These are phyloP conservation scores for Tanaodytes sp. DNA, from an alignment of 2,888 invertebrate genomes.

Conservation along the genomic window DNA sequence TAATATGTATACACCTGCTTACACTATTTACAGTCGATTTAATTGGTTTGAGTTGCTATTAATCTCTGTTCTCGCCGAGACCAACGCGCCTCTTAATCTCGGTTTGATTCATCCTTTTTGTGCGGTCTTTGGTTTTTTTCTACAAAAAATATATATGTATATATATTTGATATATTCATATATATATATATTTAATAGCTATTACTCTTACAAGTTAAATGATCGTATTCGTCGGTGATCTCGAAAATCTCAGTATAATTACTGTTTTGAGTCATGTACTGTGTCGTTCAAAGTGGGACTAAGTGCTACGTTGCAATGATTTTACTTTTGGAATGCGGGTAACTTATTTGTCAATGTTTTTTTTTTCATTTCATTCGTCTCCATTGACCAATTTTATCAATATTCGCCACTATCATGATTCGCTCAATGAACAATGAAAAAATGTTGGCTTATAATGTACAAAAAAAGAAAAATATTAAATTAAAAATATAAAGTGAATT, in stretches of 20 bases:
- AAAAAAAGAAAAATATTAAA: too few species aligned
- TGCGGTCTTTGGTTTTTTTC: conserved; percentile 71
- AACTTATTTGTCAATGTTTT: too few species aligned
- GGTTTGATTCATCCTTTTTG: conserved; percentile 56
- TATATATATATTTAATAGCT: conserved; percentile 56
- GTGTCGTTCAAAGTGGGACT: too few species aligned
- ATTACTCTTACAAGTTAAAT: conserved; percentile 68
- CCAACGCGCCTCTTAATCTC: conserved; percentile 59
- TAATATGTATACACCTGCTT: conserved; percentile 54
- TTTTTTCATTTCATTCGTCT: too few species aligned
- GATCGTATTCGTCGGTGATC: conserved; percentile 67
- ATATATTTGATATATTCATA: conserved; percentile 31
- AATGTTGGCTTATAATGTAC: too few species aligned
- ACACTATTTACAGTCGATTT: conserved; percentile 52
- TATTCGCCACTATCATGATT: too few species aligned
- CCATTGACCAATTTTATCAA: too few species aligned
- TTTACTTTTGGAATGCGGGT: too few species aligned
- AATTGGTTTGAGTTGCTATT: conserved; percentile 54
- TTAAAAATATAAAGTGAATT: too few species aligned
- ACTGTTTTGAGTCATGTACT: neutral
- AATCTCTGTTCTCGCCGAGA: conserved; percentile 58
- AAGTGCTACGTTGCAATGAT: too few species aligned
- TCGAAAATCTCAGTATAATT: conserved; percentile 64
- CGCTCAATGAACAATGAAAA: too few species aligned
- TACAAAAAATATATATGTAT: conserved; percentile 69